These are phyloP conservation scores for Turdus rufiventris DNA, from an alignment of 2,113 vertebrate genomes.

Conservation along the genomic window DNA sequence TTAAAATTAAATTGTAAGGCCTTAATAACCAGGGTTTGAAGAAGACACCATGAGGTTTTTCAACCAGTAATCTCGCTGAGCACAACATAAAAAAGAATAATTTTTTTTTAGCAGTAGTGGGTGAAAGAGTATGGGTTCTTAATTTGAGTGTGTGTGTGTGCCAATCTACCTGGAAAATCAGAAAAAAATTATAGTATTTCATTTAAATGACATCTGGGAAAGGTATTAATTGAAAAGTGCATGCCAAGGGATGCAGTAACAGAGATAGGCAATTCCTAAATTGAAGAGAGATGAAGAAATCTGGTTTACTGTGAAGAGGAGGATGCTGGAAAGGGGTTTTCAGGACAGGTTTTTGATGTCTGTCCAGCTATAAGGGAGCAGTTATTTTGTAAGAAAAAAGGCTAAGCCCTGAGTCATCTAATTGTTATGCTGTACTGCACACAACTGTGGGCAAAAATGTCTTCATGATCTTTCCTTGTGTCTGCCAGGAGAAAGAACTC, in stretches of 20 bases:
- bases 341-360: not conserved
- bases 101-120: not conserved
- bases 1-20: not conserved
- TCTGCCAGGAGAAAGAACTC: not conserved
- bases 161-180: not conserved
- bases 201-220: not conserved
- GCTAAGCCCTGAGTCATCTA: not conserved
- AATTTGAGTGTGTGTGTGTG: not conserved
- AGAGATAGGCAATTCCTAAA: not conserved
- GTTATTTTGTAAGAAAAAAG: not conserved
- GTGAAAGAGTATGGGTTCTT: not conserved
- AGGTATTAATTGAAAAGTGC: not conserved
- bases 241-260: not conserved
- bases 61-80: not conserved
- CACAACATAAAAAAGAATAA: not conserved
- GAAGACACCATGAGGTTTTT: not conserved
- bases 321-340: not conserved
- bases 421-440: not conserved
- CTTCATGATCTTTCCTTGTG: not conserved
- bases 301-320: not conserved
- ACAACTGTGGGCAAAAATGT: not conserved
- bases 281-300: not conserved
- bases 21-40: not conserved
- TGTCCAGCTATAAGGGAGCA: not conserved
- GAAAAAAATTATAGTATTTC: not conserved